Conservation (phyloP, 2,797 vertebrate species). For the Heteromormyrus szaboi region DNA sequence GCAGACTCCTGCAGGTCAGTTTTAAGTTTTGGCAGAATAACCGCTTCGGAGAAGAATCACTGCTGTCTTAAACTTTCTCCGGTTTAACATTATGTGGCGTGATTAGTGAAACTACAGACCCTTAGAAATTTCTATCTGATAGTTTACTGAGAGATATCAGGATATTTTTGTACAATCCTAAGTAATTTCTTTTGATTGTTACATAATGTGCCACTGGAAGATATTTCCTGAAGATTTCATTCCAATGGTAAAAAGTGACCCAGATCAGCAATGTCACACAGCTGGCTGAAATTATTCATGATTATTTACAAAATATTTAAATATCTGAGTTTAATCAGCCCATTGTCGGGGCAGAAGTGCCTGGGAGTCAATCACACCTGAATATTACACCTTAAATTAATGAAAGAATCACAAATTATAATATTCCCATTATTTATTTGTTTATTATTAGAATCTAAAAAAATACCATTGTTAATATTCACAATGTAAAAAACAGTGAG, state of each 20-base stretch:
- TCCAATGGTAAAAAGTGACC: background rate
- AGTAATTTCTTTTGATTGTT: background rate
- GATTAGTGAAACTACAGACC: background rate
- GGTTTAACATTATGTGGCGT: background rate
- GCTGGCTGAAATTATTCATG: background rate
- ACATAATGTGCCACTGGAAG: background rate
- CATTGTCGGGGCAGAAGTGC: background rate
- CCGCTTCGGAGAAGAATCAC: background rate
- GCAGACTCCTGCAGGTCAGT: background rate
- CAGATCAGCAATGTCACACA: background rate
- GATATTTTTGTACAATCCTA: background rate
- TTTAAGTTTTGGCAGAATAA: background rate
- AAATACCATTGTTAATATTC: background rate
- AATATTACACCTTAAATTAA: background rate
- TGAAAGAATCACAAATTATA: background rate
- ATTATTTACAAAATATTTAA: background rate
- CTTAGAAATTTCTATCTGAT: background rate
- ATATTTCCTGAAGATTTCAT: background rate
- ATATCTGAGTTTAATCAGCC: background rate
- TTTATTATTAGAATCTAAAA: background rate
- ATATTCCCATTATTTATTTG: background rate
- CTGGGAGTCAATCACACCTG: background rate
- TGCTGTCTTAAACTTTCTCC: background rate
- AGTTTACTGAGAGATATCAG: background rate
- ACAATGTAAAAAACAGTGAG: background rate